Percentiles rank a stretch among this genome's conserved stretches.
phyloP scores from a whole-genome alignment of 2,113 vertebrate species.

The Beaufortia kweichowensis region DNA sequence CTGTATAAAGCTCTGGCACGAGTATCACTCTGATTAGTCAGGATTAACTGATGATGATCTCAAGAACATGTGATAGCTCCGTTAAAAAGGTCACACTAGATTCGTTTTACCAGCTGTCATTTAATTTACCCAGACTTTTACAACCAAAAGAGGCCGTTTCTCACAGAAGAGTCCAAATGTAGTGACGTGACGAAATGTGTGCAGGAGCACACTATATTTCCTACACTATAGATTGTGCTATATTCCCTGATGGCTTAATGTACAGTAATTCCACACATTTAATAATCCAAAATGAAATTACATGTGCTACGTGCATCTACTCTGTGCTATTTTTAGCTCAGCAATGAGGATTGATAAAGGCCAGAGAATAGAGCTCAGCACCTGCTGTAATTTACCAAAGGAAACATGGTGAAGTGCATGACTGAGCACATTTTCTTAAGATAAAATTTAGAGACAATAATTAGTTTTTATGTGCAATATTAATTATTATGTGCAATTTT shows the following conservation, averaged over 20 bases:
- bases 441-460: background rate
- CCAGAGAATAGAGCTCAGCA: slow-evolving; percentile 36
- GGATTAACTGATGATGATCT: slow-evolving; percentile 75
- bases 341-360: slow-evolving; percentile 50
- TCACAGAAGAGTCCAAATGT: no score
- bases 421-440: background rate
- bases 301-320: slow-evolving; percentile 66
- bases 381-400: slow-evolving; percentile 51
- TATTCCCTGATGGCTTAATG: slow-evolving; percentile 39
- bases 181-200: no score
- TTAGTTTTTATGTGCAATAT: no score
- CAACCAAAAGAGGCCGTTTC: no score
- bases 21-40: slow-evolving; percentile 69
- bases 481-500: no score
- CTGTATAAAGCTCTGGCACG: slow-evolving; percentile 61
- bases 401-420: slow-evolving; percentile 2
- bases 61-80: slow-evolving; percentile 72
- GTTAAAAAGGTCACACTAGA: slow-evolving; percentile 78
- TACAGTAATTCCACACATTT: slow-evolving; percentile 60
- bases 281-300: slow-evolving; percentile 70
- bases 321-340: slow-evolving; percentile 63
- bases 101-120: slow-evolving; percentile 78
- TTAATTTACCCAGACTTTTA: slow-evolving; percentile 63
- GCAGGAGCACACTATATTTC: no score
- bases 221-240: no score